Percentiles rank a stretch among this genome's conserved stretches.
phyloP scores from a whole-genome alignment of 2,113 vertebrate genomes.

The Pseudonaja textilis region DNA sequence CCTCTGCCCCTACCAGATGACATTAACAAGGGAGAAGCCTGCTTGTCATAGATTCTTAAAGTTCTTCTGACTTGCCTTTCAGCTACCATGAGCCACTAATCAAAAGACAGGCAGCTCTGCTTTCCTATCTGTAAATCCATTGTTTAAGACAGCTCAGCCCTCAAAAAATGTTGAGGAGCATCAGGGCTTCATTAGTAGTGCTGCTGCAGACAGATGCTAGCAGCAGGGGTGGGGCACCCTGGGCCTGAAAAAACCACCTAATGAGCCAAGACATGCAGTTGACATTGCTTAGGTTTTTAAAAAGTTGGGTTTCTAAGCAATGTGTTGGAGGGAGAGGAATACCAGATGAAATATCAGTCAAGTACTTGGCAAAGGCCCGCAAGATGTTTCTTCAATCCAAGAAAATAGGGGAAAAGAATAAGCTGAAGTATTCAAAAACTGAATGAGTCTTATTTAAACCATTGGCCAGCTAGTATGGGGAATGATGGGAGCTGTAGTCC shows the following conservation, averaged over 20 bases:
- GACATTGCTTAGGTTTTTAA: not conserved
- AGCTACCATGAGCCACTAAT: not conserved
- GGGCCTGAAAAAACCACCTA: not conserved
- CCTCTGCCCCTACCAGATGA: not conserved
- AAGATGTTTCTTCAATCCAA: not conserved
- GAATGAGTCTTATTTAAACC: not conserved
- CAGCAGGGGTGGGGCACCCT: not conserved
- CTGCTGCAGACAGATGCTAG: not conserved
- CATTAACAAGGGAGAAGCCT: not conserved
- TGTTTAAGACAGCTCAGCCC: not conserved
- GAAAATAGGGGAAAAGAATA: not conserved
- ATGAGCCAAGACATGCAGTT: slow-evolving; percentile 9
- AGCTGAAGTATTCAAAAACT: not conserved
- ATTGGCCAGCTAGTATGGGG: not conserved
- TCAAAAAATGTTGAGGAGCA: not conserved
- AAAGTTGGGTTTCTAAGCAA: not conserved
- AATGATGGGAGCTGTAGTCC: not conserved
- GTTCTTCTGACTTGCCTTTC: not conserved
- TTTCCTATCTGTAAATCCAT: not conserved
- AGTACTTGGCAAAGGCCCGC: not conserved
- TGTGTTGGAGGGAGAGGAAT: not conserved
- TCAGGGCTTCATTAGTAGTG: not conserved
- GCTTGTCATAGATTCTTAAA: not conserved
- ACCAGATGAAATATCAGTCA: not conserved
- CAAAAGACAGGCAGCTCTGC: not conserved